Evolutionary conservation across 2,888 invertebrate genomes (phyloP), one percentile per base, ranked within the genome.

Genomic region (Zele albiditarsus): DNA sequence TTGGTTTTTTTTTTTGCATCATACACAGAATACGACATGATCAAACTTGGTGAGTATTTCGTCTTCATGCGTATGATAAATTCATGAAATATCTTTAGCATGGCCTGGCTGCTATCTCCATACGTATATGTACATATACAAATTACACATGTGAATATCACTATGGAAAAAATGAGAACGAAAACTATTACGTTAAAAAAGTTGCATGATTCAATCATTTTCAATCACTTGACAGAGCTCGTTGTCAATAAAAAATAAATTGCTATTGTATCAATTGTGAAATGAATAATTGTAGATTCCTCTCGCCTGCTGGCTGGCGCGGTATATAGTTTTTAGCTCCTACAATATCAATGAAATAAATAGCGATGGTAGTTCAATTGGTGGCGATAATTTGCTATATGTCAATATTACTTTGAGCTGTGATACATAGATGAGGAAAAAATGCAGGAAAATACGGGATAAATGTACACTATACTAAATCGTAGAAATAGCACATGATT

Each of bases 11-110:
- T 63, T 63, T 63, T 85, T 85, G 82, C 84, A 82, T 83, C 83
- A 83, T 83, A 83, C 82, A 81, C 84, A 90, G 90, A 88, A 85
- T 90, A 85, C 89, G 90, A 89, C 87, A 86, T 81, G 88, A 89
- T 81, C 84, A 87, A 75, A 80, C 89, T 74, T 90, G 90, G 90
- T 90, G 89, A 89, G 89, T 89, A 85, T 60, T 65, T 49, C 81
- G 81, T 77, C 77, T 75, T 81, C 80, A 79, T 80, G 75, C 76
- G 78, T 79, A 60, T 66, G 62, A 38, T 67, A 73, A 53, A 53
- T 53, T 20, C 12, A 28, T 38, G 23, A 27, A 31, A 69, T 53
- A 3, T 53, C 38, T 65, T 28, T 49, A 5, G 49, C 57, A 67
- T 62, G 65, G 20, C 4, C 20, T 53, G 20, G 23, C 8, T 53